Conservation (phyloP, 2,888 invertebrate genomes). For the Kryphioiulus occultus region DNA sequence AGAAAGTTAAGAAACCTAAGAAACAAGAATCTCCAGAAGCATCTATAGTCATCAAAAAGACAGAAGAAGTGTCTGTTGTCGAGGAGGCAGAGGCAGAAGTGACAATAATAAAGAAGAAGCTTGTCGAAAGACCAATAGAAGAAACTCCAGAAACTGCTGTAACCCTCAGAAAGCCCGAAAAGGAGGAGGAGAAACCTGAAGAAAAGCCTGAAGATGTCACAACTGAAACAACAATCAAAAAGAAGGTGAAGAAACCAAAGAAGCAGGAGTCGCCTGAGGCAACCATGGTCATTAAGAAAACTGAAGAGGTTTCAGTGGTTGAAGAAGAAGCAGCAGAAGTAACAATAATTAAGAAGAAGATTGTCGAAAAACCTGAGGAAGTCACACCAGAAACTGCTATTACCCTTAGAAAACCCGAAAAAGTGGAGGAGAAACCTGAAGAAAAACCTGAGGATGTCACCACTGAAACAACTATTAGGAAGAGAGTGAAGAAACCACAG, state of each 20-base stretch:
- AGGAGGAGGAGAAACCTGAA: slow-evolving; percentile 50
- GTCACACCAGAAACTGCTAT: background rate
- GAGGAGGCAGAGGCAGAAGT: slow-evolving; percentile 67
- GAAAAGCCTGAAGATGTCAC: slow-evolving; percentile 51
- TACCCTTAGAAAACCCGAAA: background rate
- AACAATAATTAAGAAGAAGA: slow-evolving; percentile 35
- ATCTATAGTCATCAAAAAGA: slow-evolving; percentile 49
- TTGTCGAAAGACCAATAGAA: slow-evolving; percentile 50
- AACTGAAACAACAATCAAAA: slow-evolving; percentile 50
- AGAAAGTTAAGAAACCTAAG: slow-evolving; percentile 51
- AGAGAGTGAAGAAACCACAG: slow-evolving; percentile 51
- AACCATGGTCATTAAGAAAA: slow-evolving; percentile 46
- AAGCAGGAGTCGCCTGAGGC: slow-evolving; percentile 47
- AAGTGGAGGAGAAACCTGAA: slow-evolving; percentile 7
- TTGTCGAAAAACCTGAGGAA: slow-evolving; percentile 47
- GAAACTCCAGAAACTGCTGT: slow-evolving; percentile 62
- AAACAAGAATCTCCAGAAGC: slow-evolving; percentile 55
- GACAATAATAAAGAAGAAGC: slow-evolving; percentile 48
- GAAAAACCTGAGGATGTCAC: slow-evolving; percentile 1
- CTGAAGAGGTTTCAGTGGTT: slow-evolving; percentile 24
- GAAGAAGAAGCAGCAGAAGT: slow-evolving; percentile 19
- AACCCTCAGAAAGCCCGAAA: slow-evolving; percentile 29
- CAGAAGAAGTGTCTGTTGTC: slow-evolving; percentile 40
- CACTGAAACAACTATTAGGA: slow-evolving; percentile 27
- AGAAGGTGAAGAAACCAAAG: slow-evolving; percentile 39